Evolutionary conservation across 2,797 vertebrate genomes (phyloP).

Genomic region (Chrysocyon brachyurus): DNA sequence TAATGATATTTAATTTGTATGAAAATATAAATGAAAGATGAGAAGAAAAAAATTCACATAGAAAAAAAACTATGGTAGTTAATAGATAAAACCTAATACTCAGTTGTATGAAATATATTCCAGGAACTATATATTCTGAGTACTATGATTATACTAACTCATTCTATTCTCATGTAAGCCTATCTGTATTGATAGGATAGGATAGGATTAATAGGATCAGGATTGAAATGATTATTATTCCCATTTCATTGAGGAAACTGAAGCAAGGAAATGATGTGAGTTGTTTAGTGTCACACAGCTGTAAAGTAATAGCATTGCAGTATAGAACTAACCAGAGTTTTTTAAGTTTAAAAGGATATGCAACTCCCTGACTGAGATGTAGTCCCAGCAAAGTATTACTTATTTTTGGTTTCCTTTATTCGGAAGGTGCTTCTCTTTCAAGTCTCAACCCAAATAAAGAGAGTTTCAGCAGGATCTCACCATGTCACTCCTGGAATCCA

Average conservation of each 20-base stretch:
- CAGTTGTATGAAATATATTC: neutral
- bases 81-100: neutral
- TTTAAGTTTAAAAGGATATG: too few relatives aligned
- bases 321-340: neutral
- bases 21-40: neutral
- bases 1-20: neutral
- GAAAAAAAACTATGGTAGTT: neutral
- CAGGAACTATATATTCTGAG: neutral
- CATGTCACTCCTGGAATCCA: neutral
- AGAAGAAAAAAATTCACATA: too few relatives aligned
- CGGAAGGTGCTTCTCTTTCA: neutral
- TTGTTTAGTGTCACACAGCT: neutral
- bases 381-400: neutral
- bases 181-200: neutral
- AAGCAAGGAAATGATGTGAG: neutral
- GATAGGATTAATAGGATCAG: neutral
- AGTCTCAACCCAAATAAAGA: neutral
- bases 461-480: neutral
- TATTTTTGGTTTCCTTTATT: neutral
- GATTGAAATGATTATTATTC: neutral
- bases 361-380: neutral
- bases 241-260: neutral
- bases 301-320: neutral
- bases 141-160: neutral
- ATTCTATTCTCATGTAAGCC: too few relatives aligned